These are phyloP conservation scores for Garrulus glandarius DNA, from an alignment of 2,797 vertebrate genomes.

Conservation along the genomic window DNA sequence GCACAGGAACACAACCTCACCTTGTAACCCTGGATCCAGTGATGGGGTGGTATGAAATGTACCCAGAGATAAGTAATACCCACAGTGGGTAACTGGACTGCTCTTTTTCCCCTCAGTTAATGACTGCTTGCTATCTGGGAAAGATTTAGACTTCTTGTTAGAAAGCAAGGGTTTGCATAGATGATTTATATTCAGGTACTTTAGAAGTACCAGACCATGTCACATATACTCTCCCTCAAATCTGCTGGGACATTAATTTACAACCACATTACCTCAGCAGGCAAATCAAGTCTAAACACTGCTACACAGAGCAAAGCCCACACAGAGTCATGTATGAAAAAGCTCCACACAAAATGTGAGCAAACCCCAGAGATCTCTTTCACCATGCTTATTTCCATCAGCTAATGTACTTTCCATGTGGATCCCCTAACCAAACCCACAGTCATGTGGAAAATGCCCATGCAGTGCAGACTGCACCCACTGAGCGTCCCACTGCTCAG, in stretches of 20 bases:
- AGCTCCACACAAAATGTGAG: background rate
- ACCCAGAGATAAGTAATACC: background rate
- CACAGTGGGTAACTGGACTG: background rate
- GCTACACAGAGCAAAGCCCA: background rate
- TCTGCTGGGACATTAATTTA: background rate
- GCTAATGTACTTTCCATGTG: fast-evolving
- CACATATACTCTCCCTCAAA: background rate
- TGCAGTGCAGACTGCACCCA: background rate
- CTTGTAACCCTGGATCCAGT: background rate
- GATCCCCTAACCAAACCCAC: background rate
- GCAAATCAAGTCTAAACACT: background rate
- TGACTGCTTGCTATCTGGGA: background rate
- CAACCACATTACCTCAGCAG: background rate
- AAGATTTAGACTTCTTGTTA: background rate
- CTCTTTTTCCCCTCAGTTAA: background rate
- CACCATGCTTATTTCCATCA: background rate
- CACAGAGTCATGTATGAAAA: background rate
- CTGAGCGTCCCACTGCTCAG: background rate
- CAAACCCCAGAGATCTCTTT: background rate
- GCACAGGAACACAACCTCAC: background rate
- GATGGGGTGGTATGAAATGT: background rate
- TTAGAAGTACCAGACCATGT: background rate
- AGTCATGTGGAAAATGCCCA: background rate
- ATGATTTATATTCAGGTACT: background rate
- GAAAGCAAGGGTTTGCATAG: background rate